Conservation (phyloP, 2,888 invertebrate species). For the Gymnosoma rotundatum region DNA sequence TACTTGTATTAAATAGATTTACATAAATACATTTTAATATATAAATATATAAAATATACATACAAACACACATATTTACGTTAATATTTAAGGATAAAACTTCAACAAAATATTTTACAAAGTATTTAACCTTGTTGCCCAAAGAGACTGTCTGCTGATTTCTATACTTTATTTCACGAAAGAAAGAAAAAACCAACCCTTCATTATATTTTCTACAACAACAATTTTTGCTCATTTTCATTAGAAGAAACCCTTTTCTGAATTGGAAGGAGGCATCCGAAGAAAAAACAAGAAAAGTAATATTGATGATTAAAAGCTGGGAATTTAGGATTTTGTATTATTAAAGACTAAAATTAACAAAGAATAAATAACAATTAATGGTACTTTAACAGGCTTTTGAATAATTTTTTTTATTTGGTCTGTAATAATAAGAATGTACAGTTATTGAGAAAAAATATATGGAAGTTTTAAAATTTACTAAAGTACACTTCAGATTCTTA, state of each 20-base stretch:
- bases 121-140: conserved; percentile 71
- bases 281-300: conserved; percentile 29
- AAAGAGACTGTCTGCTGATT: conserved; percentile 57
- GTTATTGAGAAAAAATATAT: too few relatives aligned
- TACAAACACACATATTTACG: not conserved
- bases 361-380: conserved; percentile 5
- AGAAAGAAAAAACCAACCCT: conserved; percentile 51
- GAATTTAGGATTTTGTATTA: conserved; percentile 47
- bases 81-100: conserved; percentile 9
- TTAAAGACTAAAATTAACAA: conserved; percentile 55
- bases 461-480: too few relatives aligned
- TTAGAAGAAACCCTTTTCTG: conserved; percentile 15
- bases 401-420: not conserved
- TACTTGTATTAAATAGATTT: conserved; percentile 24
- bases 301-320: conserved; percentile 67
- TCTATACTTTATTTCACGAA: conserved; percentile 19
- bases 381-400: conserved; percentile 22
- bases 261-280: not conserved
- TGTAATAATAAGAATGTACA: too few relatives aligned
- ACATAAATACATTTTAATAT: not conserved
- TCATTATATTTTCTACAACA: conserved; percentile 32
- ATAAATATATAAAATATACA: not conserved
- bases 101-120: conserved; percentile 58
- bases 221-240: conserved; percentile 63
- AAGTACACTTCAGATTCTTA: too few relatives aligned